Evolutionary conservation across 2,888 invertebrate species (phyloP), one percentile per base, ranked within the genome.

Genomic region (Athalia rosae): DNA sequence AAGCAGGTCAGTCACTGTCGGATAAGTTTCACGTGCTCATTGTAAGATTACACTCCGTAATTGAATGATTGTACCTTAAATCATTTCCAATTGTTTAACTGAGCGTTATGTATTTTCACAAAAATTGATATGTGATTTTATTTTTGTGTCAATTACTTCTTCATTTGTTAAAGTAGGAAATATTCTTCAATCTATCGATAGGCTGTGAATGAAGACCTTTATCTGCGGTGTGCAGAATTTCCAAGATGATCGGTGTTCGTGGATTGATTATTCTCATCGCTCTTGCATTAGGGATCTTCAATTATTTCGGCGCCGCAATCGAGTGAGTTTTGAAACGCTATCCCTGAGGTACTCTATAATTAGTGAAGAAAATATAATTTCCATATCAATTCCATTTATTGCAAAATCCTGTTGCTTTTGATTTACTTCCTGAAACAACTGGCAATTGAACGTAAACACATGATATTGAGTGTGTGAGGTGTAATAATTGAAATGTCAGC

Each of bases 351-450:
- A n/a, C n/a, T n/a, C n/a, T n/a, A n/a, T n/a, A 28, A 28, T 28
- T 28, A 28, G 28, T 28, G 28, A 0, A 50, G 11, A 50, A 11
- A 50, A 50, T 50, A 50, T 28, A 28, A 28, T 28, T 28, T 28
- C 28, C 2, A 28, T 28, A 28, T 28, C 28, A 28, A 28, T 28
- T 28, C 28, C 28, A 28, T 28, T 28, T 28, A 28, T 28, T 48
- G 53, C 45, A 6, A 9, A 47, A 47, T 64, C 41, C 50, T 50
- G 7, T 28, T 50, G 5, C 7, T 6, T 11, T 8, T 28, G 11
- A 50, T 5, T 11, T 50, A 67, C 67, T 67, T 67, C 50, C 67
- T 50, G 50, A 67, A 50, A 50, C 6, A 67, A 67, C 8, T 11
- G 43, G 41, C 48, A 50, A 50, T 50, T 50, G 8, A 13, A 47